Conservation (phyloP, 2,888 invertebrate species). For the Drosophila seclusa region DNA sequence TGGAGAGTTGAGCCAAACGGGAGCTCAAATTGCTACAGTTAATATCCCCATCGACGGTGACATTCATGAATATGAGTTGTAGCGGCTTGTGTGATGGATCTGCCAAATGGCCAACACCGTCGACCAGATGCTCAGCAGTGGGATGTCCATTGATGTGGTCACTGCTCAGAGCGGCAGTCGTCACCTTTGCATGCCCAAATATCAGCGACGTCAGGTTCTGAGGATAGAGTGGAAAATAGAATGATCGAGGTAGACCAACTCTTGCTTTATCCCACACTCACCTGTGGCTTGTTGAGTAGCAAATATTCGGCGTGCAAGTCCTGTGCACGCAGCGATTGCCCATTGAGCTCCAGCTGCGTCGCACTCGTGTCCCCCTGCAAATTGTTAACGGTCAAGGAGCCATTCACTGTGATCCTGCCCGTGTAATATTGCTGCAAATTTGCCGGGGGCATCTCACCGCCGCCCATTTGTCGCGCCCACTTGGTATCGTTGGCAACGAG, state of each 20-base stretch:
- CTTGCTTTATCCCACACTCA: constrained; percentile 27
- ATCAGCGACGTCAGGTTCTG: constrained; percentile 60
- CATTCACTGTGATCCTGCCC: constrained; percentile 74
- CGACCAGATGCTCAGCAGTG: constrained; percentile 66
- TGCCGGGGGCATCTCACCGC: neutral
- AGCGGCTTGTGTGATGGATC: constrained; percentile 6
- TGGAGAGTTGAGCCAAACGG: constrained; percentile 62
- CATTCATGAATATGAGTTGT: constrained; percentile 75
- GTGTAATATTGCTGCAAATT: constrained; percentile 79
- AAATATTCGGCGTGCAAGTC: constrained; percentile 64
- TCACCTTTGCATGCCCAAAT: constrained; percentile 73
- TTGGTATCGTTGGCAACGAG: constrained; percentile 54
- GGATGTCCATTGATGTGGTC: constrained; percentile 66
- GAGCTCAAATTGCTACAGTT: constrained; percentile 61
- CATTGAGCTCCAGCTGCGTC: constrained; percentile 35
- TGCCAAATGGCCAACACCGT: constrained; percentile 9
- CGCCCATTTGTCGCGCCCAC: constrained; percentile 24
- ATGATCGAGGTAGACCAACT: neutral
- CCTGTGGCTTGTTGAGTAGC: constrained; percentile 71
- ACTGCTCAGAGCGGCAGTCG: constrained; percentile 56
- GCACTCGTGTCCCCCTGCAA: constrained; percentile 50
- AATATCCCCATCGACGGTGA: constrained; percentile 64
- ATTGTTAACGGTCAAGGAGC: constrained; percentile 74
- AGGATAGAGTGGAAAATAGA: neutral
- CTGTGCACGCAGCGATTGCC: constrained; percentile 44